Evolutionary conservation across 2,113 vertebrate species (phyloP).

Genomic region (Odocoileus hemionus): DNA sequence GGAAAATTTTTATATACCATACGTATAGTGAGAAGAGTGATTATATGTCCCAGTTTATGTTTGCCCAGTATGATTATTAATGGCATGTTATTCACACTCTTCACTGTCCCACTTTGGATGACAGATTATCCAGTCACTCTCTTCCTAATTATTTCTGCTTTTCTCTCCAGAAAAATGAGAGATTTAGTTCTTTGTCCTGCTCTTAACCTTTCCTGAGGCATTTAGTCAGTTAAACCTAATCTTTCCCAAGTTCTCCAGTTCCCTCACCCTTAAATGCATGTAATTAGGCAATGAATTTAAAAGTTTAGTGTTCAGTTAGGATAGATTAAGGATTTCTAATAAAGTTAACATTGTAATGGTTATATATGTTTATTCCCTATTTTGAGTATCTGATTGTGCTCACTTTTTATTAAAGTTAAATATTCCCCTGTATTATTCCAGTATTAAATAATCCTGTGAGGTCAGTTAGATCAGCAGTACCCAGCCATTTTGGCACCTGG

Average conservation of each 20-base stretch:
- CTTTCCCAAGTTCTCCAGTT: neutral
- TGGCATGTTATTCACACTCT: neutral
- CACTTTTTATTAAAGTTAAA: neutral
- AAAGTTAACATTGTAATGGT: neutral
- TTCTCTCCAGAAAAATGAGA: neutral
- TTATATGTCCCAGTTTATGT: neutral
- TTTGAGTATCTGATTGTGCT: neutral
- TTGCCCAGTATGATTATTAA: neutral
- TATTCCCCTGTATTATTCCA: neutral
- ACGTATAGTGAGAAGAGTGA: neutral
- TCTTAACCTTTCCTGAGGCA: neutral
- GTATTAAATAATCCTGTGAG: neutral
- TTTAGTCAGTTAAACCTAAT: neutral
- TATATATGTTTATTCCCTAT: neutral
- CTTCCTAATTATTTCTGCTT: slow-evolving; percentile 8
- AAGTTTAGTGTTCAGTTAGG: neutral
- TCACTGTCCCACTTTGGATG: neutral
- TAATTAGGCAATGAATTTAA: neutral
- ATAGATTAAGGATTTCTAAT: neutral
- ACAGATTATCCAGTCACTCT: neutral
- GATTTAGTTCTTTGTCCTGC: neutral
- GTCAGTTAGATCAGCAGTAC: neutral
- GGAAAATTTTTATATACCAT: neutral
- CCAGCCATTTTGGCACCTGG: neutral
- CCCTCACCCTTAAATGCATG: neutral